phyloP scores from a whole-genome alignment of 2,888 invertebrate genomes.

The Protodeltote pygarga region DNA sequence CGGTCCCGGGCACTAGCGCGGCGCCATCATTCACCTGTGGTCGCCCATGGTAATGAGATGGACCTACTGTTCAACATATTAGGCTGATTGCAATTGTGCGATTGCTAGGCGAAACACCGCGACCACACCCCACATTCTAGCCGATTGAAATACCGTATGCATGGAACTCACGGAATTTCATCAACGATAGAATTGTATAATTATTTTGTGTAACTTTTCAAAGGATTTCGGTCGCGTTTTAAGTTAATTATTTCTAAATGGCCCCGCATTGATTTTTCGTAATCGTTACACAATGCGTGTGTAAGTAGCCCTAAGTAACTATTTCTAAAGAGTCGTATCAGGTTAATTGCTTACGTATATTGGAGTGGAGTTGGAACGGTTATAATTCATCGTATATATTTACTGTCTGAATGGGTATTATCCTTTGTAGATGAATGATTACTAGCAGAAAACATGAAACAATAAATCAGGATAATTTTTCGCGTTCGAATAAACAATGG shows the following conservation, averaged over 20 bases:
- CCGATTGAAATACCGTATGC: conserved; percentile 66
- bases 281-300: conserved; percentile 38
- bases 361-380: conserved; percentile 8
- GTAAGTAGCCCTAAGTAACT: conserved; percentile 16
- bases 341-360: conserved; percentile 31
- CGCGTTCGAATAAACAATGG: conserved; percentile 51
- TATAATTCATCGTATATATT: conserved; percentile 29
- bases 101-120: conserved; percentile 60
- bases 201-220: conserved; percentile 43
- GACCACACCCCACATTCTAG: conserved; percentile 65
- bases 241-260: conserved; percentile 42
- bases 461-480: conserved; percentile 46
- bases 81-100: conserved; percentile 83
- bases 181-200: conserved; percentile 40
- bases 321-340: conserved; percentile 29
- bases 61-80: conserved; percentile 84
- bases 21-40: conserved; percentile 85
- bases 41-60: conserved; percentile 86
- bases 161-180: conserved; percentile 41
- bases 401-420: conserved; percentile 29
- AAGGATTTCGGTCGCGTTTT: conserved; percentile 41
- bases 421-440: conserved; percentile 39
- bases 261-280: conserved; percentile 42
- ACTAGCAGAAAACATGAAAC: conserved; percentile 32
- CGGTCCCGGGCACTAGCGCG: conserved; percentile 69